These are phyloP conservation scores for Mechanitis messenoides DNA, from an alignment of 2,888 invertebrate genomes.

Conservation along the genomic window DNA sequence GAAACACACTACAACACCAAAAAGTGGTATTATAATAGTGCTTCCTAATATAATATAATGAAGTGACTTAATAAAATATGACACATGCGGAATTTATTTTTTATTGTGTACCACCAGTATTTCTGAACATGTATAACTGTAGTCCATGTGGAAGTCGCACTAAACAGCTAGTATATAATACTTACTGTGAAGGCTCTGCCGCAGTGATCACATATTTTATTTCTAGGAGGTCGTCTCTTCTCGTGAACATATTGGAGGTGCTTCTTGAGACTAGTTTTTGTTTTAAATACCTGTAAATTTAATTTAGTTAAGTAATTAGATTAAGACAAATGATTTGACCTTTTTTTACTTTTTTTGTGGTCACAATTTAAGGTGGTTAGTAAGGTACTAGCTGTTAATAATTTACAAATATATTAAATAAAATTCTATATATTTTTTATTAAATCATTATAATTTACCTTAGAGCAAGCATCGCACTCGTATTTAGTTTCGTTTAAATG, in stretches of 20 bases:
- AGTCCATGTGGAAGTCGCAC: no score
- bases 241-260: slow-evolving; percentile 54
- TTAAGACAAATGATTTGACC: no score
- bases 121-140: no score
- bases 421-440: background rate
- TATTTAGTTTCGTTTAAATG: slow-evolving; percentile 49
- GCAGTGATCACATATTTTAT: slow-evolving; percentile 64
- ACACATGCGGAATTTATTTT: no score
- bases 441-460: slow-evolving; percentile 38
- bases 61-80: no score
- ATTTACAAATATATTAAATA: no score
- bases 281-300: slow-evolving; percentile 46
- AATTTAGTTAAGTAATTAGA: background rate
- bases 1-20: no score
- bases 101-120: no score
- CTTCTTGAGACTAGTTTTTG: slow-evolving; percentile 39
- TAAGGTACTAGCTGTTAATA: no score
- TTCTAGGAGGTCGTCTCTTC: slow-evolving; percentile 49
- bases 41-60: no score
- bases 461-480: slow-evolving; percentile 48
- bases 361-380: background rate
- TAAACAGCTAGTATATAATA: slow-evolving; percentile 8
- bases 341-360: no score
- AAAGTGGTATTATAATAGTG: no score
- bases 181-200: slow-evolving; percentile 59